These are phyloP conservation scores for Drosophila paramelanica DNA, from an alignment of 2,888 invertebrate species.

Conservation along the genomic window DNA sequence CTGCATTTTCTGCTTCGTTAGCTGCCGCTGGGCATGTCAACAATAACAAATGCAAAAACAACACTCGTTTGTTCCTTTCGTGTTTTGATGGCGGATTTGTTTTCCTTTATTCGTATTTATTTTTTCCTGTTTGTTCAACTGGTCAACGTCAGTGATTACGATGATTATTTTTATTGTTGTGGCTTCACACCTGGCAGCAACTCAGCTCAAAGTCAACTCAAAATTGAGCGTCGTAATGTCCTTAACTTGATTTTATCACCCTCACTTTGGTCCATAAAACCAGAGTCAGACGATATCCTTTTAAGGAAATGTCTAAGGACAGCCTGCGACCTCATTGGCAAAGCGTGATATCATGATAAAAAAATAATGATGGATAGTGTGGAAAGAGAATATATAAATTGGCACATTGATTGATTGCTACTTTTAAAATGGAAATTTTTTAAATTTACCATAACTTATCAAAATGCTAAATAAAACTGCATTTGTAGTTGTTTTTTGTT, in stretches of 20 bases:
- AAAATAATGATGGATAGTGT: slow-evolving; percentile 8
- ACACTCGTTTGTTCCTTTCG: slow-evolving; percentile 4
- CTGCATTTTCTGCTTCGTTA: slow-evolving; percentile 39
- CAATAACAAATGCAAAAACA: slow-evolving; percentile 15
- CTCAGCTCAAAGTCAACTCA: background rate
- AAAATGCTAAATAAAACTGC: no score
- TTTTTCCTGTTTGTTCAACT: slow-evolving; percentile 1
- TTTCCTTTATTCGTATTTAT: slow-evolving; percentile 9
- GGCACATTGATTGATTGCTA: slow-evolving; percentile 17
- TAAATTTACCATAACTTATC: background rate
- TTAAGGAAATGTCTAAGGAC: background rate
- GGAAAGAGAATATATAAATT: background rate
- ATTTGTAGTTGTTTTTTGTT: no score
- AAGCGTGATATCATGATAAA: slow-evolving; percentile 23
- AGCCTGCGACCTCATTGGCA: background rate
- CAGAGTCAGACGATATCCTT: slow-evolving; percentile 17
- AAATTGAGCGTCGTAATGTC: background rate
- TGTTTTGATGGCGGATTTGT: slow-evolving; percentile 14
- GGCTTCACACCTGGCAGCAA: slow-evolving; percentile 30
- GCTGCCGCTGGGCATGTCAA: slow-evolving; percentile 19
- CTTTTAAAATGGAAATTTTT: background rate
- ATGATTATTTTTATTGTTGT: slow-evolving; percentile 48
- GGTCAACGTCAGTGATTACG: slow-evolving; percentile 25
- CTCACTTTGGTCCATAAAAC: no score
- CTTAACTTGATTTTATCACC: background rate